Evolutionary conservation across 2,113 vertebrate genomes (phyloP).

Genomic region (Myotis yumanensis): DNA sequence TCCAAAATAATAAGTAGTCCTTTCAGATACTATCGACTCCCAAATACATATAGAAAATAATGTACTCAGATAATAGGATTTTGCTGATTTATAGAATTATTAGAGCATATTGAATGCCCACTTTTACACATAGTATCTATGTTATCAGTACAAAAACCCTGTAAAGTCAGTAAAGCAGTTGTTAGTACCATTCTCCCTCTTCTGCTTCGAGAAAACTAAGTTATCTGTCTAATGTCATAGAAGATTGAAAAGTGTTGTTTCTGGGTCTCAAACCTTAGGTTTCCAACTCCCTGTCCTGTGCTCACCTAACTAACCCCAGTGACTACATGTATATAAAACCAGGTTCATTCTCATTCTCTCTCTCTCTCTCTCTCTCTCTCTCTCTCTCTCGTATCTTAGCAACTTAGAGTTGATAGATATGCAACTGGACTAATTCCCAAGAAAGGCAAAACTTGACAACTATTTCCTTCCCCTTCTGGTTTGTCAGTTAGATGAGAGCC

Average conservation of each 20-base stretch:
- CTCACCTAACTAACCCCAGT: not conserved
- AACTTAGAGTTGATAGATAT: not conserved
- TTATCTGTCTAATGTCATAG: not conserved
- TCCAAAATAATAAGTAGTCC: constrained; percentile 57
- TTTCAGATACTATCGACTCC: constrained; percentile 11
- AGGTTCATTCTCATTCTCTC: not conserved
- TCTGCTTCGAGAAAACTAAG: not conserved
- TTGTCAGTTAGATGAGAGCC: not conserved
- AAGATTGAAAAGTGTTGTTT: not conserved
- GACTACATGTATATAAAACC: not conserved
- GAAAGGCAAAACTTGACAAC: not conserved
- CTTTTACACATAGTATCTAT: not conserved
- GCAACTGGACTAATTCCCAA: not conserved
- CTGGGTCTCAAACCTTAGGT: not conserved
- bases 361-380: not conserved
- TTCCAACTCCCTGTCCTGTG: not conserved
- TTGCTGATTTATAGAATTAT: constrained; percentile 31
- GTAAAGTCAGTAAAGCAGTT: constrained; percentile 4
- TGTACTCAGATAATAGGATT: not conserved
- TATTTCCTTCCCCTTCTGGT: not conserved
- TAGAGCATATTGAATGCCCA: not conserved
- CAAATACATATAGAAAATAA: constrained; percentile 5
- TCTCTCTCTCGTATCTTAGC: not conserved
- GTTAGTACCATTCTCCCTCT: not conserved
- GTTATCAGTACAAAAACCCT: constrained; percentile 6